Percentiles rank a stretch among this genome's conserved stretches.
Evolutionary conservation across 2,888 invertebrate species (phyloP).

Genomic region (Stenoptilia bipunctidactyla): DNA sequence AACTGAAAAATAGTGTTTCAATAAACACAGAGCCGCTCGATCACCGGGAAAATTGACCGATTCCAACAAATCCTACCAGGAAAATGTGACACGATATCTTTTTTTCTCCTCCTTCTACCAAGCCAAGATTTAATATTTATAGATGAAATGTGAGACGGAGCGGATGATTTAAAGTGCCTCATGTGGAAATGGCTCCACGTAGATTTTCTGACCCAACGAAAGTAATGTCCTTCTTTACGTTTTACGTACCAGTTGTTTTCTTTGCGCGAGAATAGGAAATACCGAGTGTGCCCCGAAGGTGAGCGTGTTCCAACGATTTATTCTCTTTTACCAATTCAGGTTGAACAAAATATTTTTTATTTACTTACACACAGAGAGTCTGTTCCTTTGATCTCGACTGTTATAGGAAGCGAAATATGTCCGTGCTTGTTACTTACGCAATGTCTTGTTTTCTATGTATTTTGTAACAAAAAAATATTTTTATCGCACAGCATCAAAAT

Average conservation of each 20-base stretch:
- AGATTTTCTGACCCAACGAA: constrained; percentile 67
- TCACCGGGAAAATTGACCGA: constrained; percentile 67
- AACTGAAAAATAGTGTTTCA: constrained; percentile 64
- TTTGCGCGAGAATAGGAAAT: constrained; percentile 47
- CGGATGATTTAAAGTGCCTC: constrained; percentile 68
- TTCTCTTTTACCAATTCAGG: constrained; percentile 45
- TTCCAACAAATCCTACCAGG: constrained; percentile 58
- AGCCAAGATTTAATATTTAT: constrained; percentile 68
- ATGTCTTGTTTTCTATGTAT: no score
- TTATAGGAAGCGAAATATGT: constrained; percentile 27
- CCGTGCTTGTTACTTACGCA: constrained; percentile 28
- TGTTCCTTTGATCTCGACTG: constrained; percentile 58
- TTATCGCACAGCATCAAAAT: no score
- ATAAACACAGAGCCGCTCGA: constrained; percentile 55
- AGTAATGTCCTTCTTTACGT: constrained; percentile 61
- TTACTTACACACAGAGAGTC: constrained; percentile 61
- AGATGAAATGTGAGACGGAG: constrained; percentile 66
- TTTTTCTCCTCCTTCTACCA: constrained; percentile 54
- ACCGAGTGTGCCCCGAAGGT: constrained; percentile 50
- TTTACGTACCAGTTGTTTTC: constrained; percentile 66
- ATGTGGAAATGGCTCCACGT: constrained; percentile 65
- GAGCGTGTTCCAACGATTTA: constrained; percentile 52
- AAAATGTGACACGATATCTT: constrained; percentile 58
- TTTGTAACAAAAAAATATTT: no score
- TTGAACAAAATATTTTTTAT: constrained; percentile 56